Evolutionary conservation across 2,888 invertebrate species (phyloP).

Genomic region (Cyclophora albipunctata): DNA sequence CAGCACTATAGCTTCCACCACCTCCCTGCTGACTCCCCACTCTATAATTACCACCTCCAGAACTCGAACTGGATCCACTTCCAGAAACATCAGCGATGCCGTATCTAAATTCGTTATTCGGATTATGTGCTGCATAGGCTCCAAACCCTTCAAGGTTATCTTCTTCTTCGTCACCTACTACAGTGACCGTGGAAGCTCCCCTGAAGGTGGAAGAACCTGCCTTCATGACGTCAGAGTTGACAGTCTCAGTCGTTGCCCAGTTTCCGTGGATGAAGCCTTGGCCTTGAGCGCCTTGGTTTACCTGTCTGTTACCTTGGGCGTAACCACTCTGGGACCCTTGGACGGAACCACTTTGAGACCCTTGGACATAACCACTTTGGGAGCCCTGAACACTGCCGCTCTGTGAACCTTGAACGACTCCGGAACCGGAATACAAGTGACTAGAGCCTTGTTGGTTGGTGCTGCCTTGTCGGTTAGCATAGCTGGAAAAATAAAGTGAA

Average conservation of each 20-base stretch:
- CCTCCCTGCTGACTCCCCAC: constrained; percentile 21
- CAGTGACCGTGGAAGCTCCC: constrained; percentile 46
- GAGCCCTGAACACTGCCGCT: not conserved
- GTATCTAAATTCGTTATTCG: constrained; percentile 58
- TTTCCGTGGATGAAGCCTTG: constrained; percentile 56
- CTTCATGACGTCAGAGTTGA: constrained; percentile 60
- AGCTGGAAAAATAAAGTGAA: constrained; percentile 27
- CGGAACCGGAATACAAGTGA: constrained; percentile 9
- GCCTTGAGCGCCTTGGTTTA: constrained; percentile 20
- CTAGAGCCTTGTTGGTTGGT: constrained; percentile 27
- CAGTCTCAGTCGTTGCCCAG: constrained; percentile 67
- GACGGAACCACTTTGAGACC: not conserved
- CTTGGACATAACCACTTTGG: constrained; percentile 1
- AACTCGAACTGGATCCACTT: constrained; percentile 18
- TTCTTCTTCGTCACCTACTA: constrained; percentile 58
- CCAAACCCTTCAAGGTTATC: constrained; percentile 56
- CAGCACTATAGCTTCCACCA: constrained; percentile 24
- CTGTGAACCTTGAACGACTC: not conserved
- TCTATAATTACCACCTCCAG: constrained; percentile 9
- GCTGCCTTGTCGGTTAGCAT: constrained; percentile 31
- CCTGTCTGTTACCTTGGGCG: constrained; percentile 14
- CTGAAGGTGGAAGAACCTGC: constrained; percentile 53
- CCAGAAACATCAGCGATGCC: constrained; percentile 56
- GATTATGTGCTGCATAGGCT: constrained; percentile 49
- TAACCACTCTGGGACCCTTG: constrained; percentile 4